A percentile compares a stretch with the other conserved stretches of the same genome.
These are phyloP conservation scores for Polydesmus complanatus DNA, from an alignment of 2,888 invertebrate genomes.

Conservation along the genomic window DNA sequence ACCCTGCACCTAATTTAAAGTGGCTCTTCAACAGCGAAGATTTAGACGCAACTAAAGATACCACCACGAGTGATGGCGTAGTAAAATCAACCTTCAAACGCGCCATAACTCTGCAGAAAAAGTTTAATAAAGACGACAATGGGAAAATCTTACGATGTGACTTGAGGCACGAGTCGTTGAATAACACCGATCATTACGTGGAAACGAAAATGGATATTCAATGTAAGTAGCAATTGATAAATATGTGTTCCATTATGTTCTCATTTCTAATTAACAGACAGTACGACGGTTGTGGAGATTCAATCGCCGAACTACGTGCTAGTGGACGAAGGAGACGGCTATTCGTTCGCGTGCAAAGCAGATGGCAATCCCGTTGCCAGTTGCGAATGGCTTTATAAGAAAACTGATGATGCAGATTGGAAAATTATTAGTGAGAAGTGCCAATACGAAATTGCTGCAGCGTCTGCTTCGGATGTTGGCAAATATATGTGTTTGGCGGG, in stretches of 20 bases:
- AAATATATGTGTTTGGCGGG: constrained; percentile 11
- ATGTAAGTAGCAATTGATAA: constrained; percentile 3
- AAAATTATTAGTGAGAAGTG: background rate
- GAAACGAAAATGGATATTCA: background rate
- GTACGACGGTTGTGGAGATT: background rate
- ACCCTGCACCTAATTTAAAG: background rate
- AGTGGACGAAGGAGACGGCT: constrained; percentile 7
- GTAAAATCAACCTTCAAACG: background rate
- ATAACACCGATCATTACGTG: background rate
- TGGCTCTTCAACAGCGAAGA: background rate
- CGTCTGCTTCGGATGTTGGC: background rate
- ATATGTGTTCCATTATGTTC: background rate
- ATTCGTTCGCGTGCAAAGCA: background rate
- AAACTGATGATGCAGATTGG: constrained; percentile 5
- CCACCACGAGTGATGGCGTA: background rate
- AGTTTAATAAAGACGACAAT: background rate
- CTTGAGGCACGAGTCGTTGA: constrained; percentile 1
- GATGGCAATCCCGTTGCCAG: constrained; percentile 7
- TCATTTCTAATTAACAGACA: background rate
- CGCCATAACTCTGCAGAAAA: background rate
- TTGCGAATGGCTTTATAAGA: constrained; percentile 9
- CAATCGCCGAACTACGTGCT: background rate
- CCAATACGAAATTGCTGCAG: background rate
- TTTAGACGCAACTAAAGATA: background rate
- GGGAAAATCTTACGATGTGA: constrained; percentile 1